phyloP scores from a whole-genome alignment of 1,140 invertebrate genomes.

The Camponotus vicinus region DNA sequence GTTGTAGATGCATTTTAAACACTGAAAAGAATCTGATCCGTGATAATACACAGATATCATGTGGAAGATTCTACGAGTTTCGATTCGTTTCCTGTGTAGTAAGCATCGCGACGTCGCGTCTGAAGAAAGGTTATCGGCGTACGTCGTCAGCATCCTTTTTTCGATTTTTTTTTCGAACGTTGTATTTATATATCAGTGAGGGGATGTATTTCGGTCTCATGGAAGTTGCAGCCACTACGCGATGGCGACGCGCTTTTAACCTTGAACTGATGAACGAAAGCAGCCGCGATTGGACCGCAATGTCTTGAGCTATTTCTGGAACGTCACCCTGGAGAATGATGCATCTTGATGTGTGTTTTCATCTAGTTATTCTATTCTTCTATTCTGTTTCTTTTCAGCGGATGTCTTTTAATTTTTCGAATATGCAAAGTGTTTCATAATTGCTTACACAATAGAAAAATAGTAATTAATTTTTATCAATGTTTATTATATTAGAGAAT shows the following conservation, averaged over 20 bases:
- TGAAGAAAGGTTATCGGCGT: constrained; percentile 77
- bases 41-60: background rate
- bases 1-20: background rate
- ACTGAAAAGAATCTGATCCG: background rate
- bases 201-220: constrained; percentile 77
- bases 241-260: constrained; percentile 77
- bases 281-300: constrained; percentile 66
- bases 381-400: background rate
- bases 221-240: constrained; percentile 69
- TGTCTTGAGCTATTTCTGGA: constrained; percentile 77
- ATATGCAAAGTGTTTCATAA: background rate
- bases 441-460: background rate
- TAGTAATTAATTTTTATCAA: constrained; percentile 1
- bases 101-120: constrained; percentile 34
- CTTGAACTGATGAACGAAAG: constrained; percentile 82
- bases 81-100: background rate
- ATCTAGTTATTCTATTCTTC: constrained; percentile 42
- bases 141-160: constrained; percentile 51
- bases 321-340: constrained; percentile 70
- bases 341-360: constrained; percentile 60
- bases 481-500: background rate
- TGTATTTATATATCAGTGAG: constrained; percentile 77
- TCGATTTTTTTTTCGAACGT: constrained; percentile 2
- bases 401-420: background rate
- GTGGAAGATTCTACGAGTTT: background rate